Percentiles rank a stretch among this genome's conserved stretches.
phyloP scores from a whole-genome alignment of 2,888 invertebrate species.

The Coelopa pilipes region DNA sequence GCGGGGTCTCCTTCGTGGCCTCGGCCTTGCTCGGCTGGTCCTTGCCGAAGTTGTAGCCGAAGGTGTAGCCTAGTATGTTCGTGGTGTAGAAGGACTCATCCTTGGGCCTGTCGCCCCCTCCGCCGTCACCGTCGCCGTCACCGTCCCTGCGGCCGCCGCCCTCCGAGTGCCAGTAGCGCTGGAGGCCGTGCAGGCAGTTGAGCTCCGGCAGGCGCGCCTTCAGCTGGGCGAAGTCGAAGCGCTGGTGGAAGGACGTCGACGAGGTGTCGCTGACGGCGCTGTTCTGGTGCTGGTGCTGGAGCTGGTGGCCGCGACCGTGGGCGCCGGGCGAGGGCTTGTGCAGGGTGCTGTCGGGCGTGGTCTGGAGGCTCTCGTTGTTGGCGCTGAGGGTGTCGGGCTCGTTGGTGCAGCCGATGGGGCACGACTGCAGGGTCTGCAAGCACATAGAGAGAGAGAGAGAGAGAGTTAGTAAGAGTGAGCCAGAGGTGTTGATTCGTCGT shows the following conservation, averaged over 20 bases:
- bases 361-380: slow-evolving; percentile 59
- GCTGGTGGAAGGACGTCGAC: slow-evolving; percentile 63
- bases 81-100: slow-evolving; percentile 62
- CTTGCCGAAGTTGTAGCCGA: slow-evolving; percentile 60
- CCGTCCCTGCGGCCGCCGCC: slow-evolving; percentile 5
- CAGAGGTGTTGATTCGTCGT: neutral
- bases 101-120: slow-evolving; percentile 37
- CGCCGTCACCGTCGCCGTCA: neutral
- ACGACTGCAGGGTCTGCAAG: slow-evolving; percentile 77
- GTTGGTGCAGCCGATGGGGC: slow-evolving; percentile 69
- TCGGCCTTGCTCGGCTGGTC: slow-evolving; percentile 43
- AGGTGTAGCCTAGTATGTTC: slow-evolving; percentile 65
- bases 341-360: slow-evolving; percentile 58
- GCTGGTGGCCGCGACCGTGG: slow-evolving; percentile 40
- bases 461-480: neutral
- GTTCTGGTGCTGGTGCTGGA: slow-evolving; percentile 34
- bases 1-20: slow-evolving; percentile 60
- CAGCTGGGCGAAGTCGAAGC: slow-evolving; percentile 70
- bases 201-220: slow-evolving; percentile 76
- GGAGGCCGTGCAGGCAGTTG: slow-evolving; percentile 62
- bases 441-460: neutral
- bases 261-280: slow-evolving; percentile 57
- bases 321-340: slow-evolving; percentile 51
- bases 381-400: slow-evolving; percentile 63
- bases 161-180: slow-evolving; percentile 56